Conservation (phyloP, 2,113 vertebrate species). For the Catharus bicknelli region DNA sequence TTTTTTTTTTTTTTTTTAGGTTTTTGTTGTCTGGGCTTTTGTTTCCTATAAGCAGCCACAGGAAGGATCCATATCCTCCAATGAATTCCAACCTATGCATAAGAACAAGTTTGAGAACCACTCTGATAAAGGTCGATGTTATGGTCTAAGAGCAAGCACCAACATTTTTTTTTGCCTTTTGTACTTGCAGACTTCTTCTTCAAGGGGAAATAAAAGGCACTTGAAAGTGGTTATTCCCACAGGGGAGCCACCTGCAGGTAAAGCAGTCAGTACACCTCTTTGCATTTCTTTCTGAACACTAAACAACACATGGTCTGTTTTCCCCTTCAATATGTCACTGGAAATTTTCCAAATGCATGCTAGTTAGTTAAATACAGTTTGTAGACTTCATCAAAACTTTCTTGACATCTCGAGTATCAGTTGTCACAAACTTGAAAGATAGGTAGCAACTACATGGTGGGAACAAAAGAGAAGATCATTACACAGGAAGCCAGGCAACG, state of each 20-base stretch:
- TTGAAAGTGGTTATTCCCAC: not conserved
- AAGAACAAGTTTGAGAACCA: constrained; percentile 64
- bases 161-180: constrained; percentile 30
- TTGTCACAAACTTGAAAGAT: constrained; percentile 65
- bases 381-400: constrained; percentile 64
- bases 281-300: constrained; percentile 58
- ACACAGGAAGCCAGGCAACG: constrained; percentile 54
- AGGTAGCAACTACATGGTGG: constrained; percentile 63
- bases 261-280: constrained; percentile 52
- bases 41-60: constrained; percentile 10
- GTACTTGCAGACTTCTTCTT: constrained; percentile 50
- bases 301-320: constrained; percentile 35
- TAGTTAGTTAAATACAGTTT: constrained; percentile 74
- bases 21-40: not conserved
- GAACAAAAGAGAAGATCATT: constrained; percentile 72
- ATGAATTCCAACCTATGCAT: constrained; percentile 17
- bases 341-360: constrained; percentile 58
- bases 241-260: constrained; percentile 47
- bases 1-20: not conserved
- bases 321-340: constrained; percentile 56
- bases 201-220: not conserved
- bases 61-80: constrained; percentile 30
- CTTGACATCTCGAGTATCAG: constrained; percentile 60
- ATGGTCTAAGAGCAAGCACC: constrained; percentile 33
- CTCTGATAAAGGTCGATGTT: constrained; percentile 52